These are phyloP conservation scores for Pterocles burchelli DNA, from an alignment of 2,113 vertebrate species.

Conservation along the genomic window DNA sequence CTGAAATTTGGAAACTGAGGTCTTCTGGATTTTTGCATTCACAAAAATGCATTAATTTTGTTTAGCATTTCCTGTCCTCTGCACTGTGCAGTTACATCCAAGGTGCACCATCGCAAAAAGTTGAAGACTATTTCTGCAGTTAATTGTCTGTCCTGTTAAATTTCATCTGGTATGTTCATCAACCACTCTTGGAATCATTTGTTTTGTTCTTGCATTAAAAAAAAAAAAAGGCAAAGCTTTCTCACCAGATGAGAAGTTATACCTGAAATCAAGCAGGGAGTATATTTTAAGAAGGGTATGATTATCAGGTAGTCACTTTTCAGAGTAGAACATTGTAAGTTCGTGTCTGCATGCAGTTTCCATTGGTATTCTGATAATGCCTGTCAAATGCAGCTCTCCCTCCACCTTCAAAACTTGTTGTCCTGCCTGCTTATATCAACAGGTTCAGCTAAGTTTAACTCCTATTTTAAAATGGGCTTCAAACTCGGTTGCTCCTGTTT, in stretches of 20 bases:
- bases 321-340: slow-evolving; percentile 58
- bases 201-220: neutral
- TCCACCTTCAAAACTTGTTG: slow-evolving; percentile 29
- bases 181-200: neutral
- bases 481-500: slow-evolving; percentile 10
- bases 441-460: slow-evolving; percentile 60
- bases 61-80: neutral
- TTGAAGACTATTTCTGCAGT: neutral
- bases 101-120: neutral
- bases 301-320: slow-evolving; percentile 29
- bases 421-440: slow-evolving; percentile 54
- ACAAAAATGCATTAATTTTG: neutral
- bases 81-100: neutral
- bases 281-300: neutral
- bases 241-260: neutral
- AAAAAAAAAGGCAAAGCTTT: neutral
- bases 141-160: neutral
- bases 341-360: slow-evolving; percentile 51
- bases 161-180: neutral
- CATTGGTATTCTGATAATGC: slow-evolving; percentile 59
- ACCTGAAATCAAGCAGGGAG: neutral
- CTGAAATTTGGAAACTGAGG: neutral
- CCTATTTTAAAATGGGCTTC: slow-evolving; percentile 19
- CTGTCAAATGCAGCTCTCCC: slow-evolving; percentile 57
- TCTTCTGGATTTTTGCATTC: neutral